Conservation (phyloP, 2,113 vertebrate genomes). For the Clarias gariepinus region DNA sequence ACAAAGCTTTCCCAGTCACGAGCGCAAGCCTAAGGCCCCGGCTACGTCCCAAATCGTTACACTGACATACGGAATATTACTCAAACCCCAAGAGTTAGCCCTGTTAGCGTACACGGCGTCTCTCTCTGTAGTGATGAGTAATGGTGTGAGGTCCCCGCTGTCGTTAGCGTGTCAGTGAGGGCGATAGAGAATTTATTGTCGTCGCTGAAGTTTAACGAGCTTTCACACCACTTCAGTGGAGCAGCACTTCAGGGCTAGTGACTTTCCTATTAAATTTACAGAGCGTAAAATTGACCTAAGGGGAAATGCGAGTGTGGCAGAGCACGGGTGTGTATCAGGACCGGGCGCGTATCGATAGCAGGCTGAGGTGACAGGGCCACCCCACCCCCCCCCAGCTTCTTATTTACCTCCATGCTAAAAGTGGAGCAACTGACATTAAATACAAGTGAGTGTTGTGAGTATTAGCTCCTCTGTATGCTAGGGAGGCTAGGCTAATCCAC, state of each 20-base stretch:
- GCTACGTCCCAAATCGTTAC: not conserved
- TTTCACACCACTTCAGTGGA: conserved; percentile 57
- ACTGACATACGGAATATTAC: not conserved
- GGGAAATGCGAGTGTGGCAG: conserved; percentile 38
- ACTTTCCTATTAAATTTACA: conserved; percentile 74
- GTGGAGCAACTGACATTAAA: not conserved
- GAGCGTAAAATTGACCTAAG: conserved; percentile 73
- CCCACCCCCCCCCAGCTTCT: too few species aligned
- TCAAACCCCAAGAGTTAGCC: not conserved
- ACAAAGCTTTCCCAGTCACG: not conserved
- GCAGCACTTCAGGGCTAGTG: conserved; percentile 52
- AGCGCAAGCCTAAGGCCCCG: not conserved
- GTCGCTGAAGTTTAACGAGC: conserved; percentile 58
- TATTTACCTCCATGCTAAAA: not conserved
- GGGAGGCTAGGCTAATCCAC: not conserved
- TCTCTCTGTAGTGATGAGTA: conserved; percentile 45
- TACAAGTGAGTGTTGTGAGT: not conserved
- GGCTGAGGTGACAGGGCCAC: not conserved
- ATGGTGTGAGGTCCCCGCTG: conserved; percentile 64
- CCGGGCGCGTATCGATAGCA: not conserved
- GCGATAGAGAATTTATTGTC: conserved; percentile 49
- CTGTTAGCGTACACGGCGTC: not conserved
- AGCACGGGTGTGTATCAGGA: not conserved
- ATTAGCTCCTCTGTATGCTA: not conserved
- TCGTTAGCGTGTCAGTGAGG: conserved; percentile 68